Conservation (phyloP, 2,888 invertebrate genomes). For the Sarcophaga subvicina region DNA sequence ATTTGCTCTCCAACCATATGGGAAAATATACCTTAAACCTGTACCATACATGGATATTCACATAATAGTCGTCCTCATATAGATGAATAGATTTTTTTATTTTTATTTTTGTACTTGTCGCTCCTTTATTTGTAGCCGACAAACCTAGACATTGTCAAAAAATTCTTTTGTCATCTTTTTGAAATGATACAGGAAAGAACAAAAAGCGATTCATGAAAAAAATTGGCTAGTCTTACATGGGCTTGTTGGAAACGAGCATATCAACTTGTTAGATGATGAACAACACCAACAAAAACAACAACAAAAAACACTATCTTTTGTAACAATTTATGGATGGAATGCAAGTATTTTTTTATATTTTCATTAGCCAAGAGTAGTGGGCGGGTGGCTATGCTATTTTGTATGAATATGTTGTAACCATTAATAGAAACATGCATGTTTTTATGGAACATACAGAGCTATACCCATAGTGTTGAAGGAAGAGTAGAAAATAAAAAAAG, state of each 20-base stretch:
- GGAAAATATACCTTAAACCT: too few relatives aligned
- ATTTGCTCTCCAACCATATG: too few relatives aligned
- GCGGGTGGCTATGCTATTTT: too few relatives aligned
- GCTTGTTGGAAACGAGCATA: constrained; percentile 46
- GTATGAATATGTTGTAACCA: neutral
- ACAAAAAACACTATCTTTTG: constrained; percentile 59
- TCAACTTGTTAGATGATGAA: constrained; percentile 56
- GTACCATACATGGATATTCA: too few relatives aligned
- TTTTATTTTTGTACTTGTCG: constrained; percentile 25
- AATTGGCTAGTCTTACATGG: constrained; percentile 66
- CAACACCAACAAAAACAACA: neutral
- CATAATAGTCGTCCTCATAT: neutral
- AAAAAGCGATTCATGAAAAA: neutral
- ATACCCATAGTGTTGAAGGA: neutral
- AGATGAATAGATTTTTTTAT: constrained; percentile 24
- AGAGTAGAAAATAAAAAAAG: constrained; percentile 27
- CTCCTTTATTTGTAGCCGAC: constrained; percentile 63
- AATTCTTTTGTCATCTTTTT: constrained; percentile 71
- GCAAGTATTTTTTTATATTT: neutral
- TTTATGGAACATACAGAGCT: neutral
- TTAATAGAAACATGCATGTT: neutral
- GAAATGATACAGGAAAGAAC: neutral
- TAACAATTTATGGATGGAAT: constrained; percentile 37
- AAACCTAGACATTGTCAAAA: constrained; percentile 71
- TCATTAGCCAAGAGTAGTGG: too few relatives aligned